Percentiles rank a stretch among this genome's conserved stretches.
These are phyloP conservation scores for Ammospiza nelsoni DNA, from an alignment of 2,113 vertebrate species.

Conservation along the genomic window DNA sequence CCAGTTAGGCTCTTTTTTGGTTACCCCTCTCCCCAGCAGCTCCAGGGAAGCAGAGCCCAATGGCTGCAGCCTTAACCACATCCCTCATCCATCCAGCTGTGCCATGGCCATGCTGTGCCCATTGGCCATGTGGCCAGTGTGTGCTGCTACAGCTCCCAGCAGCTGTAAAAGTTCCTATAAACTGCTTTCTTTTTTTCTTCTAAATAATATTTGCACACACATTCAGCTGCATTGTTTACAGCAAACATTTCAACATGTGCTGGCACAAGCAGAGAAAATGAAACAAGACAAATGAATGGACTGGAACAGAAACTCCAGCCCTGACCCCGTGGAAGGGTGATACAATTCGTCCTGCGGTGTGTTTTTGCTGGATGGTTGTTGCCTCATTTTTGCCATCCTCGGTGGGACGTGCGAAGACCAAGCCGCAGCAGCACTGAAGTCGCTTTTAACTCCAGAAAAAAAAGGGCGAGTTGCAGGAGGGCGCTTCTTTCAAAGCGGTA, in stretches of 20 bases:
- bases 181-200: not conserved
- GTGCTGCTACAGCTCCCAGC: not conserved
- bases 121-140: fast-evolving
- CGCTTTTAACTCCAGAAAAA: not conserved
- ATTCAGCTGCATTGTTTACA: not conserved
- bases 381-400: not conserved
- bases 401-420: not conserved
- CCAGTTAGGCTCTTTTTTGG: not conserved
- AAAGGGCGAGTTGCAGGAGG: not conserved
- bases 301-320: constrained; percentile 10
- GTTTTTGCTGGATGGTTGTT: not conserved
- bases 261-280: not conserved
- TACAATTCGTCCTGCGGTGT: not conserved
- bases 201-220: not conserved
- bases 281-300: not conserved
- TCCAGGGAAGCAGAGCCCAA: fast-evolving
- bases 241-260: not conserved
- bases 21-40: not conserved
- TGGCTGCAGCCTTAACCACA: not conserved
- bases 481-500: not conserved
- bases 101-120: fast-evolving
- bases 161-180: not conserved
- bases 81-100: not conserved
- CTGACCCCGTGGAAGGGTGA: not conserved
- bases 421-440: not conserved